Evolutionary conservation across 2,888 invertebrate species (phyloP).

Genomic region (Drosophila tanythrix): DNA sequence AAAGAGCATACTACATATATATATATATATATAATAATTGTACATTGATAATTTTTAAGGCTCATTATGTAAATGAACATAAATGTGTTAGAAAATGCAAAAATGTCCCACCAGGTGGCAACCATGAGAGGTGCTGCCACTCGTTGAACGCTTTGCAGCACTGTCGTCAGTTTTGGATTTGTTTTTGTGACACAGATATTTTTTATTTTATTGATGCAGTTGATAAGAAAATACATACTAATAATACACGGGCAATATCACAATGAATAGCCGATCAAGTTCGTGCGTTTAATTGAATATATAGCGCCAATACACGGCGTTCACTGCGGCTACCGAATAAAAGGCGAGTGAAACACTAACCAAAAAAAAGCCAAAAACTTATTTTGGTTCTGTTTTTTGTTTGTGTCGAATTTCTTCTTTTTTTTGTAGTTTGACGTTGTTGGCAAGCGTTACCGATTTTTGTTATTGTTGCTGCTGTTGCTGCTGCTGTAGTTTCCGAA

Average conservation of each 20-base stretch:
- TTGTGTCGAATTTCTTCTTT: slow-evolving; percentile 13
- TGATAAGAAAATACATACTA: slow-evolving; percentile 48
- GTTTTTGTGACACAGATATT: slow-evolving; percentile 55
- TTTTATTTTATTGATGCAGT: slow-evolving; percentile 57
- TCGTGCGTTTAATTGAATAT: slow-evolving; percentile 43
- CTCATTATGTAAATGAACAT: not conserved
- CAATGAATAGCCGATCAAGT: slow-evolving; percentile 41
- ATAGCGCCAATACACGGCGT: slow-evolving; percentile 33
- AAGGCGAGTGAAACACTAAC: slow-evolving; percentile 43
- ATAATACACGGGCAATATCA: slow-evolving; percentile 15
- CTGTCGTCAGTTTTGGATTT: slow-evolving; percentile 49
- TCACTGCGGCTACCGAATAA: slow-evolving; percentile 24
- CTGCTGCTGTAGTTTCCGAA: slow-evolving; percentile 18
- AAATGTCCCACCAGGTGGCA: slow-evolving; percentile 5
- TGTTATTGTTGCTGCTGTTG: slow-evolving; percentile 24
- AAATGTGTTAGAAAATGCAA: not conserved
- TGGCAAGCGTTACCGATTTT: slow-evolving; percentile 50
- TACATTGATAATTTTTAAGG: not conserved
- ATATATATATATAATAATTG: not conserved
- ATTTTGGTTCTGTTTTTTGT: slow-evolving; percentile 31
- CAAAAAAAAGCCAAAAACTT: slow-evolving; percentile 25
- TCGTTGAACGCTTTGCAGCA: slow-evolving; percentile 35
- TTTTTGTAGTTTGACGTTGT: slow-evolving; percentile 50
- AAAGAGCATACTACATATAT: not conserved
- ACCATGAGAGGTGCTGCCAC: not conserved